Conservation (phyloP, 2,797 vertebrate species). For the Caiman crocodilus region DNA sequence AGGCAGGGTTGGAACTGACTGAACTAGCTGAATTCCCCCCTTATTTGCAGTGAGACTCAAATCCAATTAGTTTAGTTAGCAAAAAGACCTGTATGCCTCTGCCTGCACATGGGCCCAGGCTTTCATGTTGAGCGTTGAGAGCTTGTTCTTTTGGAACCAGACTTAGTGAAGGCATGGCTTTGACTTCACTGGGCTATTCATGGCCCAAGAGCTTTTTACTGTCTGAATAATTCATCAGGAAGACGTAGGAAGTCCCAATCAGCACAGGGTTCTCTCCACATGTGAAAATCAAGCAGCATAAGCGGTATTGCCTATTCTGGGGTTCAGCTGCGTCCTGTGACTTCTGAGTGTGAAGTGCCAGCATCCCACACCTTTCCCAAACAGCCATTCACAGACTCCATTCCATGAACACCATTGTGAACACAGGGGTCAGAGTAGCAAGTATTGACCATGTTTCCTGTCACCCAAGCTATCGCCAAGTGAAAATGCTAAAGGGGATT, state of each 20-base stretch:
- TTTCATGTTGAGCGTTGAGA: background rate
- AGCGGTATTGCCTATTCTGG: background rate
- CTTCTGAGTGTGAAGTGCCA: background rate
- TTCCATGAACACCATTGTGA: background rate
- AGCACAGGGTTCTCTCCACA: background rate
- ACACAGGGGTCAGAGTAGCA: background rate
- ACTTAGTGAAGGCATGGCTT: too few species aligned
- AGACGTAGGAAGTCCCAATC: background rate
- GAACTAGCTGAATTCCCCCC: background rate
- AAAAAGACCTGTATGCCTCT: background rate
- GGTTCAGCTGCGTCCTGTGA: background rate
- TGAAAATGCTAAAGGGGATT: too few species aligned
- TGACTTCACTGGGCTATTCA: too few species aligned
- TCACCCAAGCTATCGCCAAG: too few species aligned
- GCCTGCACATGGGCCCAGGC: background rate
- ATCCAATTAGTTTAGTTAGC: background rate
- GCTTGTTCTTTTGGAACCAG: too few species aligned
- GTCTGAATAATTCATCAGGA: background rate
- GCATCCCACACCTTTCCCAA: background rate
- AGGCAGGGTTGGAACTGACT: background rate
- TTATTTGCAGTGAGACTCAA: background rate
- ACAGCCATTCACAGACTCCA: background rate
- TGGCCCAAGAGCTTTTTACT: background rate
- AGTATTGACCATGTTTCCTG: background rate
- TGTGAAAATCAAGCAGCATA: background rate